Evolutionary conservation across 35 echinoderm and acorn worm genomes (phyloP).

Genomic region (Chiridota heheva): DNA sequence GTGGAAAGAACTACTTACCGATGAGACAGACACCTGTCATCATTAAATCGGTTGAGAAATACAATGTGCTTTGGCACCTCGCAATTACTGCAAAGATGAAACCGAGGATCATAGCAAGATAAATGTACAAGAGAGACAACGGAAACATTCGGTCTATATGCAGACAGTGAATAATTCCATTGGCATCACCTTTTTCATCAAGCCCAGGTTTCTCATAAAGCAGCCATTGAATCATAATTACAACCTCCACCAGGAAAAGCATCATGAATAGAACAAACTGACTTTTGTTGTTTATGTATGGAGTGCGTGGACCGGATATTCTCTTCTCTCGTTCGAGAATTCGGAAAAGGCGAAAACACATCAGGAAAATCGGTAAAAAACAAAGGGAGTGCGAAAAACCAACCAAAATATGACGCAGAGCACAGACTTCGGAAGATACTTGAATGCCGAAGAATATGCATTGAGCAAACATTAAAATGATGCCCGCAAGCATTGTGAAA

Average conservation of each 20-base stretch:
- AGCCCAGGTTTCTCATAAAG: constrained; percentile 10
- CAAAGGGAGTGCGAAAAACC: neutral
- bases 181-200: neutral
- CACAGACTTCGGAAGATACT: neutral
- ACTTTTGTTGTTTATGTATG: constrained; percentile 17
- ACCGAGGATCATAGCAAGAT: constrained; percentile 12
- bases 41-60: neutral
- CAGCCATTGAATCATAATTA: constrained; percentile 24
- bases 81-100: neutral
- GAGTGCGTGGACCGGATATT: constrained; percentile 10
- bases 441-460: constrained; percentile 7
- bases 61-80: neutral
- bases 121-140: constrained; percentile 6
- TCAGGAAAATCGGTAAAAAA: constrained; percentile 26
- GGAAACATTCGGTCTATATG: constrained; percentile 14
- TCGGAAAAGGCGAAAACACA: constrained; percentile 6
- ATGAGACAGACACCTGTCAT: constrained; percentile 4
- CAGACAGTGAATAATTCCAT: neutral
- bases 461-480: constrained; percentile 19
- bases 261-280: neutral
- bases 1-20: too few species aligned
- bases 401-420: constrained; percentile 6
- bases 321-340: constrained; percentile 19
- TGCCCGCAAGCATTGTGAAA: neutral
- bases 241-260: neutral